Conservation (phyloP, 2,888 invertebrate species). For the Anthoptus insignis region DNA sequence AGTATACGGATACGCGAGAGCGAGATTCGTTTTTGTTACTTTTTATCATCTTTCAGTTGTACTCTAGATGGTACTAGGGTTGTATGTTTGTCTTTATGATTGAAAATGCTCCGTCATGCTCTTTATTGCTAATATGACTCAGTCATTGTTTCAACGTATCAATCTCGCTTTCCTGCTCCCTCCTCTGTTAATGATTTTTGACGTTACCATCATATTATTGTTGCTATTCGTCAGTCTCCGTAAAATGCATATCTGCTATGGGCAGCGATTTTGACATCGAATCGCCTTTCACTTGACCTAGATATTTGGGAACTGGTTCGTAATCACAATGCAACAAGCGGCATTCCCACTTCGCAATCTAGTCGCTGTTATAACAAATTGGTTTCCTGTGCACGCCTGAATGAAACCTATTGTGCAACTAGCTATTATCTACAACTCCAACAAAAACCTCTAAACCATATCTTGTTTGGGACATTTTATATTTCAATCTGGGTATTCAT, state of each 20-base stretch:
- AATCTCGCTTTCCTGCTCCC: neutral
- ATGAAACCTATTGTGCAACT: conserved; percentile 39
- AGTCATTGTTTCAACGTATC: neutral
- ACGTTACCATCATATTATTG: too few relatives aligned
- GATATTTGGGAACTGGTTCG: conserved; percentile 84
- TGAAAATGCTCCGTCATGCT: neutral
- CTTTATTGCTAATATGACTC: neutral
- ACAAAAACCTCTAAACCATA: conserved; percentile 15
- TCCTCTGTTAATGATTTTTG: neutral
- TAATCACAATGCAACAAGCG: conserved; percentile 73
- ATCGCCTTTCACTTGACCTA: conserved; percentile 85
- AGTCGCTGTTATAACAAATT: conserved; percentile 57
- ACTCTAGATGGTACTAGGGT: conserved; percentile 60
- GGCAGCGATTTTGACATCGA: conserved; percentile 71
- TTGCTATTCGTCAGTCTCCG: too few relatives aligned
- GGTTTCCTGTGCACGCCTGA: conserved; percentile 51
- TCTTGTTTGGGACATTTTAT: conserved; percentile 21
- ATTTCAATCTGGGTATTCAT: conserved; percentile 9
- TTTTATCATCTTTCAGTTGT: conserved; percentile 77
- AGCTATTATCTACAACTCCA: conserved; percentile 20
- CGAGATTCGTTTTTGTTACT: conserved; percentile 76
- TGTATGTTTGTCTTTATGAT: conserved; percentile 27
- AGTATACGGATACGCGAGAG: conserved; percentile 59
- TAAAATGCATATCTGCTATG: conserved; percentile 59
- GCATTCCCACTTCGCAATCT: conserved; percentile 55